Base-by-base conservation (phyloP, 2,113 vertebrate genomes). In the Nothoprocta pentlandii region DNA sequence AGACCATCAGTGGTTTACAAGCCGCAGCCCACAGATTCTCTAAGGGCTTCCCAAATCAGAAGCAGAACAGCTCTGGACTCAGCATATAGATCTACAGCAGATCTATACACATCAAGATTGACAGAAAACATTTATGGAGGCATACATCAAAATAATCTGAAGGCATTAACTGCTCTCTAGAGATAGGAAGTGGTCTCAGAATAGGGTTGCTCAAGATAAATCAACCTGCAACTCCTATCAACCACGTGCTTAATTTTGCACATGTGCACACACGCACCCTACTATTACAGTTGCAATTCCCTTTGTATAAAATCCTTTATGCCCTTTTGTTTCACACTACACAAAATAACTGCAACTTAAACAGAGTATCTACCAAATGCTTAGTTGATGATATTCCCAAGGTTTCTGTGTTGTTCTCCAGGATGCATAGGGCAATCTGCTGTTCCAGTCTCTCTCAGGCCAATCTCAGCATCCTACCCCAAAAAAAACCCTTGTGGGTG, bases 401-500 rank as follows among this genome's bases (percentile, higher is more conserved):
- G 13, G 7, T n/a, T 7, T 36, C 28, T 46, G 32, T n/a, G 23
- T 9, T 73, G 25, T 36, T 39, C 66, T 49, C 8, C 32, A 54
- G 54, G 39, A 69, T 69, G 20, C 25, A 25, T 4, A 51, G n/a
- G 59, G 12, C 28, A 58, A n/a, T 32, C 10, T 36, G 54, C 21
- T 70, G 10, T 42, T 90, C 80, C 0, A 0, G 59, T 81, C 54
- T 39, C 36, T 39, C 36, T 39, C 36, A 39, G 36, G 25, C 23
- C n/a, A 54, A 54, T 34, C 46, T 83, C 34, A 6, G 62, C 70
- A 6, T 4, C 22, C 47, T 41, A 10, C 19, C 36, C 9, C 51
- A 42, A 68, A 84, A 88, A 67, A n/a, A 17, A 67, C 22, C 28
- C 71, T 44, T 34, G 32, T 69, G 51, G 78, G 22, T 80, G 26